Conservation (phyloP, 2,888 invertebrate genomes). For the Eupeodes luniger region DNA sequence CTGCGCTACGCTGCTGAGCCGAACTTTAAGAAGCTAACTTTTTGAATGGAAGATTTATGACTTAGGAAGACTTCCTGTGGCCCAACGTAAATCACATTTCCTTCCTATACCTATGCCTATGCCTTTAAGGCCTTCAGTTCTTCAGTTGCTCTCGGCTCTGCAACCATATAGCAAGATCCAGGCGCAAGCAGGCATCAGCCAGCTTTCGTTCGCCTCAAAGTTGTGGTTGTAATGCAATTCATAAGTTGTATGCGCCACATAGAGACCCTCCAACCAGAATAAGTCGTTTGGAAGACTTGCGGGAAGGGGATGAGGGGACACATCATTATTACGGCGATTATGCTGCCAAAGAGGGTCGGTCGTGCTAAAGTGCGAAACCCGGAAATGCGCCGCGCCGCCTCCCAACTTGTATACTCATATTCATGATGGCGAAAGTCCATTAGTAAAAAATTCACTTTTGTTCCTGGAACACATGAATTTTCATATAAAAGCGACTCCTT, state of each 20-base stretch:
- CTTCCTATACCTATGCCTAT: background rate
- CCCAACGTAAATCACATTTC: slow-evolving; percentile 67
- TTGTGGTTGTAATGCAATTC: slow-evolving; percentile 64
- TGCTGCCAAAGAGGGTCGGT: background rate
- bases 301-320: background rate
- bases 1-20: background rate
- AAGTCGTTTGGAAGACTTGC: background rate
- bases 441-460: slow-evolving; percentile 59
- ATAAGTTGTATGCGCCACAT: slow-evolving; percentile 10
- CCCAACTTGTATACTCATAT: background rate
- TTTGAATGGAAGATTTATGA: slow-evolving; percentile 67
- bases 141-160: background rate
- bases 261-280: too few species aligned
- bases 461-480: slow-evolving; percentile 50
- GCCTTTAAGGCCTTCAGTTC: background rate
- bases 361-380: slow-evolving; percentile 5
- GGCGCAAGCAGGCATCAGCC: too few species aligned
- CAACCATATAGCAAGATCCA: background rate
- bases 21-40: slow-evolving; percentile 59
- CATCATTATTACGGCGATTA: slow-evolving; percentile 46
- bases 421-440: slow-evolving; percentile 46
- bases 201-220: slow-evolving; percentile 34
- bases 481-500: background rate
- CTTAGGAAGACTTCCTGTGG: slow-evolving; percentile 37
- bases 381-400: slow-evolving; percentile 16